These are phyloP conservation scores for Stictocephala bisonia DNA, from an alignment of 2,888 invertebrate genomes.

Conservation along the genomic window DNA sequence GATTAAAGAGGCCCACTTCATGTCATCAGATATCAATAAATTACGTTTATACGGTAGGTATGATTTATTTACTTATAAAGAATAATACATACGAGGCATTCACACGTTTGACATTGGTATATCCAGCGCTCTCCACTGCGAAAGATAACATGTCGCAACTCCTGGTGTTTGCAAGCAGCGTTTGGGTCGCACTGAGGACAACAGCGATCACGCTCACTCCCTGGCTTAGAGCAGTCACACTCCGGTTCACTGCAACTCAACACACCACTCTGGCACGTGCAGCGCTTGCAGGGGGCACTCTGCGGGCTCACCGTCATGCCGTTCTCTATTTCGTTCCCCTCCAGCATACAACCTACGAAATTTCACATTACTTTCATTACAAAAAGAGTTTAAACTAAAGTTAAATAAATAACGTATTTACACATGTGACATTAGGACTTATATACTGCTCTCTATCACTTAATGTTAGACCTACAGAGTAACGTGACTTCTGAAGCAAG, in stretches of 20 bases:
- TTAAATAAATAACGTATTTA: too few species aligned
- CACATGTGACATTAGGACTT: too few species aligned
- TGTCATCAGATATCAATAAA: not conserved
- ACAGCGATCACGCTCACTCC: slow-evolving; percentile 65
- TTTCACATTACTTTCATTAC: not conserved
- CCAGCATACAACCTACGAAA: slow-evolving; percentile 76
- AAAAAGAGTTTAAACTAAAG: not conserved
- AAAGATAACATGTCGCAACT: slow-evolving; percentile 78
- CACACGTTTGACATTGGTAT: slow-evolving; percentile 92
- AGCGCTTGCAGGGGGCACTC: slow-evolving; percentile 68
- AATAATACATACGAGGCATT: slow-evolving; percentile 78
- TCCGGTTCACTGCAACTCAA: slow-evolving; percentile 75
- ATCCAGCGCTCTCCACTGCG: slow-evolving; percentile 89
- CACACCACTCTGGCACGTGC: slow-evolving; percentile 70
- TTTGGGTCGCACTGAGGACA: slow-evolving; percentile 85
- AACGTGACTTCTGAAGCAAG: too few species aligned
- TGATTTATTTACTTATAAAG: not conserved
- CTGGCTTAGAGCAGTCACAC: slow-evolving; percentile 76
- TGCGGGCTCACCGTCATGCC: slow-evolving; percentile 68
- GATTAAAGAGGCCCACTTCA: too few species aligned
- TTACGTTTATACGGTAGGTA: not conserved
- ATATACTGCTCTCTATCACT: too few species aligned
- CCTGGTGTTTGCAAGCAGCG: slow-evolving; percentile 82
- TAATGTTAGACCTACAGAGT: too few species aligned
- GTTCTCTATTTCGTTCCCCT: slow-evolving; percentile 72